Percentiles rank a stretch among this genome's conserved stretches.
Conservation (phyloP, 2,113 vertebrate species). For the Callopanchax toddi region DNA sequence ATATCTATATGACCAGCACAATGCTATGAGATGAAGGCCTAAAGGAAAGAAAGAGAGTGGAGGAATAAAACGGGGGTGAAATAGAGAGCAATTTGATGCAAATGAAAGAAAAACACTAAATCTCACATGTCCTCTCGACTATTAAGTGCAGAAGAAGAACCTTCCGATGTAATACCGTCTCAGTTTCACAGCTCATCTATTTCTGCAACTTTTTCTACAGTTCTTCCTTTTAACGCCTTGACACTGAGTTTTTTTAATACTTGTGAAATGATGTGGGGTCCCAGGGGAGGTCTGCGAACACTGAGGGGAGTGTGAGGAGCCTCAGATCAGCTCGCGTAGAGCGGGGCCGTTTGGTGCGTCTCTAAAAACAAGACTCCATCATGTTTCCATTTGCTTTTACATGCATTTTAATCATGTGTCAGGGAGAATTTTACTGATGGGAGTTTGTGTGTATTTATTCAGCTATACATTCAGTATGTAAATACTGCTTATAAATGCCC, state of each 20-base stretch:
- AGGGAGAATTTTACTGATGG: background rate
- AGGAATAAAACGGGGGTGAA: background rate
- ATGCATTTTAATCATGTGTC: background rate
- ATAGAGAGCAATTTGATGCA: constrained; percentile 54
- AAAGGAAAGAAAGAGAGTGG: background rate
- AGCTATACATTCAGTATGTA: background rate
- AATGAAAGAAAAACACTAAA: constrained; percentile 69
- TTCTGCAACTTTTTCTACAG: constrained; percentile 65
- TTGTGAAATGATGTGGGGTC: constrained; percentile 62
- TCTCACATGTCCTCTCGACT: constrained; percentile 60
- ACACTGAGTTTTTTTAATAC: constrained; percentile 68
- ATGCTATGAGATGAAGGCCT: background rate
- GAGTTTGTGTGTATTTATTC: background rate
- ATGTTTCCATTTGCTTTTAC: constrained; percentile 2
- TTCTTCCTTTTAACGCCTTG: constrained; percentile 69
- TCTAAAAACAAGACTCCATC: constrained; percentile 5
- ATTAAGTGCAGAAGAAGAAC: constrained; percentile 64
- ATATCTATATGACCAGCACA: constrained; percentile 8
- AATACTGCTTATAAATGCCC: background rate
- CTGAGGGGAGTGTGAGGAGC: constrained; percentile 29
- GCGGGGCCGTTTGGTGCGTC: constrained; percentile 10
- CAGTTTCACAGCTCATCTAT: constrained; percentile 77
- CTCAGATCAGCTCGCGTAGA: constrained; percentile 29
- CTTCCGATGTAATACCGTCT: constrained; percentile 70
- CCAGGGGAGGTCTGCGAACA: constrained; percentile 39